A percentile compares a stretch with the other conserved stretches of the same genome.
phyloP scores from a whole-genome alignment of 1,140 invertebrate species.

The Drosophila aff. region DNA sequence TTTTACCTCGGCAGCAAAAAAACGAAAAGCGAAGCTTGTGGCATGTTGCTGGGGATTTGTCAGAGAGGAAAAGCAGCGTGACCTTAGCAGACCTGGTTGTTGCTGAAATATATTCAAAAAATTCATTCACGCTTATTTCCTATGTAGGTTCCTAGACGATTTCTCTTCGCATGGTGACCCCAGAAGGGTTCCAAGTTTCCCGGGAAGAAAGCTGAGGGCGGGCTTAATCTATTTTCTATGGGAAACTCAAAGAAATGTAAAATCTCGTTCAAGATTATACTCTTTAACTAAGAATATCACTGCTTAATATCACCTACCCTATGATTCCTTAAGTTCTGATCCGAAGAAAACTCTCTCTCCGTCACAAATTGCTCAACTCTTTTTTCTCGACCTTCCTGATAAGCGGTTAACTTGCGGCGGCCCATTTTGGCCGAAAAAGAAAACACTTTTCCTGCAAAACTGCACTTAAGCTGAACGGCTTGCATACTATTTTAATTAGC shows the following conservation, averaged over 20 bases:
- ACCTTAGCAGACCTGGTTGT: neutral
- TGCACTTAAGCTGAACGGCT: conserved; percentile 54
- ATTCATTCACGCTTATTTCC: conserved; percentile 17
- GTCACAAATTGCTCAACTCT: conserved; percentile 13
- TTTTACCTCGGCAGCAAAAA: neutral
- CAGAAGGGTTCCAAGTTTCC: too few relatives aligned
- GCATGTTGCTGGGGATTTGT: conserved; percentile 21
- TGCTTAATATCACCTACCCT: too few relatives aligned
- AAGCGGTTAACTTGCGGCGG: conserved; percentile 17
- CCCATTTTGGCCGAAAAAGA: conserved; percentile 23
- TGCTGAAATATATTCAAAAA: conserved; percentile 12
- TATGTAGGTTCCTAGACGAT: too few relatives aligned
- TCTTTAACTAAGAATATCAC: too few relatives aligned
- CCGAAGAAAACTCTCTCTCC: neutral
- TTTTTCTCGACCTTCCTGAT: conserved; percentile 9
- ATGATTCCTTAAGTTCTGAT: too few relatives aligned
- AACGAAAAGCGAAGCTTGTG: neutral
- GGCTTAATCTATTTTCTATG: neutral
- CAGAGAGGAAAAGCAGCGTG: neutral
- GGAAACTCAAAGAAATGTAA: neutral
- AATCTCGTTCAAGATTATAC: neutral
- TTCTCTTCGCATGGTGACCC: too few relatives aligned
- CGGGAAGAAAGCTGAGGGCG: too few relatives aligned
- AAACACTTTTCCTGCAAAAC: conserved; percentile 43
- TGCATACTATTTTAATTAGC: conserved; percentile 77